phyloP scores from a whole-genome alignment of 2,797 vertebrate species.

The Sebastes oblongus region DNA sequence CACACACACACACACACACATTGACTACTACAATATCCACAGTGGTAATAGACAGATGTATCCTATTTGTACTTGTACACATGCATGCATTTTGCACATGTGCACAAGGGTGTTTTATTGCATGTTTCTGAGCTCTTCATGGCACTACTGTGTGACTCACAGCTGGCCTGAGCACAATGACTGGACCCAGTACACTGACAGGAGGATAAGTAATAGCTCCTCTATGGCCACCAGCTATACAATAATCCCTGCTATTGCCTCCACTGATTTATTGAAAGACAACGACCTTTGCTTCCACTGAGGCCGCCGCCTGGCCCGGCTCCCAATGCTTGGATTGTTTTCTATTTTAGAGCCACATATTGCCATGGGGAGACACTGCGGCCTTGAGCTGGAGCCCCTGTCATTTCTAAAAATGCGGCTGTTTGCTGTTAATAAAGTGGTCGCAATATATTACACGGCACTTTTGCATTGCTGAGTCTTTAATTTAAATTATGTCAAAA shows the following conservation, averaged over 20 bases:
- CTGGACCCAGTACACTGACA: slow-evolving; percentile 45
- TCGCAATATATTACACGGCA: slow-evolving; percentile 20
- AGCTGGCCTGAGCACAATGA: slow-evolving; percentile 51
- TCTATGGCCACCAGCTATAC: slow-evolving; percentile 58
- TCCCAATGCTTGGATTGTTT: slow-evolving; percentile 64
- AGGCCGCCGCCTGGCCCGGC: slow-evolving; percentile 31
- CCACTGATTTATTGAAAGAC: slow-evolving; percentile 73
- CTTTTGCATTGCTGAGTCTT: slow-evolving; percentile 12
- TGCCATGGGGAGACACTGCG: slow-evolving; percentile 37
- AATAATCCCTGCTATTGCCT: slow-evolving; percentile 64
- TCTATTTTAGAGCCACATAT: slow-evolving; percentile 55
- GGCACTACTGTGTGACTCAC: slow-evolving; percentile 33
- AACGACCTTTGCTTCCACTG: slow-evolving; percentile 62
- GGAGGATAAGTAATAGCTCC: slow-evolving; percentile 66
- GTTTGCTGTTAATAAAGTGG: slow-evolving; percentile 42
- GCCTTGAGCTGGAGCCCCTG: slow-evolving; percentile 33
- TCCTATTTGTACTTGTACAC: background rate
- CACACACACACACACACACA: background rate
- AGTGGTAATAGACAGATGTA: slow-evolving; percentile 7
- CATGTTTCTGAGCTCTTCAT: slow-evolving; percentile 17
- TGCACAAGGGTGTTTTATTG: slow-evolving; percentile 6
- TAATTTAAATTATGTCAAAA: slow-evolving; percentile 2
- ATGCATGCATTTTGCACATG: background rate
- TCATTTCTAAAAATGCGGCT: slow-evolving; percentile 23
- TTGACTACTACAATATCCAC: background rate